phyloP scores from a whole-genome alignment of 2,797 vertebrate genomes.

The Poeciliopsis infans region DNA sequence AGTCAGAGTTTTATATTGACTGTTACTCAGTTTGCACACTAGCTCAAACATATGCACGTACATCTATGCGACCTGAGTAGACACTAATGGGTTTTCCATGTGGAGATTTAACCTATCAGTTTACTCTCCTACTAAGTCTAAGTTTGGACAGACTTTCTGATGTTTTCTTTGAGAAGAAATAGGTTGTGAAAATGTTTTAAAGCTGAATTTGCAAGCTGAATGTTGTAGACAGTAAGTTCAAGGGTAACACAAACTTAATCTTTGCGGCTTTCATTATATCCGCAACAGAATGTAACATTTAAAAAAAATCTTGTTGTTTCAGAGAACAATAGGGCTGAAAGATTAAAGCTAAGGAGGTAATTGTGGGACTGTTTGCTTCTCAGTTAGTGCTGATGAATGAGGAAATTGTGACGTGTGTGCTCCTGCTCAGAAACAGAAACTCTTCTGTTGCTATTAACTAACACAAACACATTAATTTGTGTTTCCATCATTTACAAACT shows the following conservation, averaged over 20 bases:
- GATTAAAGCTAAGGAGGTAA: constrained; percentile 12
- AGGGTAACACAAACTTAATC: neutral
- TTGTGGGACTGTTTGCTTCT: constrained; percentile 62
- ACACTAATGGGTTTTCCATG: constrained; percentile 47
- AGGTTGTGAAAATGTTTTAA: neutral
- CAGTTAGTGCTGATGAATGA: constrained; percentile 26
- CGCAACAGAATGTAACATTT: neutral
- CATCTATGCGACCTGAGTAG: constrained; percentile 9
- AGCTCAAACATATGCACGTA: constrained; percentile 4
- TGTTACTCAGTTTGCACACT: constrained; percentile 32
- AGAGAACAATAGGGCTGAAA: neutral
- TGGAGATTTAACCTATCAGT: constrained; percentile 30
- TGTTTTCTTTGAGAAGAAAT: neutral
- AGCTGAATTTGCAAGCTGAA: neutral
- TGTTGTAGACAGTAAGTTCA: neutral
- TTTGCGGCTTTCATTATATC: neutral
- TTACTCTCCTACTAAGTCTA: constrained; percentile 28
- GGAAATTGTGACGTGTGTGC: constrained; percentile 39
- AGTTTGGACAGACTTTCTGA: constrained; percentile 9
- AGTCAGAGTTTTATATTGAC: constrained; percentile 30
- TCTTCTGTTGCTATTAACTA: neutral
- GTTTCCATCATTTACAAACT: neutral
- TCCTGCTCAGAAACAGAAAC: constrained; percentile 42
- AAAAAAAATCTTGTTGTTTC: too few species aligned
- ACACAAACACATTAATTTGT: neutral